phyloP scores from a whole-genome alignment of 2,888 invertebrate genomes.

The Tetragnatha montana region DNA sequence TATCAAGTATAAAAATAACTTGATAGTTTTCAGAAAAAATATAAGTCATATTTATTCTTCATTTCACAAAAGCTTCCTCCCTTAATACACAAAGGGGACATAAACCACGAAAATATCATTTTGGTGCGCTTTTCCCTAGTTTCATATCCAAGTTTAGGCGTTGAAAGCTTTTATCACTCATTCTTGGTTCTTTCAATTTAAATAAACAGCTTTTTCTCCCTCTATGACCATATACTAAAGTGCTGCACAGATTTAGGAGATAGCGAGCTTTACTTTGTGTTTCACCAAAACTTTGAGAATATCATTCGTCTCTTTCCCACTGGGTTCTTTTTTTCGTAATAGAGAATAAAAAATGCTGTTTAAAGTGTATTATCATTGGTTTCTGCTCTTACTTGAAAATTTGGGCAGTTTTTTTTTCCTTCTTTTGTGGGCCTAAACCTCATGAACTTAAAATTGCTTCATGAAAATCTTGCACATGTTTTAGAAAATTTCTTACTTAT shows the following conservation, averaged over 20 bases:
- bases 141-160: constrained; percentile 18
- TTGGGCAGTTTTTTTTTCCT: too few species aligned
- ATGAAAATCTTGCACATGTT: too few species aligned
- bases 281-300: background rate
- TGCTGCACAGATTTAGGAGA: constrained; percentile 20
- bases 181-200: constrained; percentile 11
- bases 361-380: background rate
- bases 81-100: background rate
- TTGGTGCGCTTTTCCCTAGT: background rate
- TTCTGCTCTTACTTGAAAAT: too few species aligned
- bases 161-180: constrained; percentile 21
- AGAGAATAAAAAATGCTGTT: background rate
- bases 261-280: background rate
- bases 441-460: too few species aligned
- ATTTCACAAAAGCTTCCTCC: background rate
- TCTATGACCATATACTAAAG: constrained; percentile 18
- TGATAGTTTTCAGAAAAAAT: too few species aligned
- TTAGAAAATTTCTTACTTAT: too few species aligned
- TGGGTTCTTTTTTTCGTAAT: background rate
- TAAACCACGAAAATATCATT: constrained; percentile 5
- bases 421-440: too few species aligned
- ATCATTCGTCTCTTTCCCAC: background rate
- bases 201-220: constrained; percentile 12
- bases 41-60: too few species aligned
- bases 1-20: too few species aligned